Evolutionary conservation across 1,140 invertebrate genomes (phyloP).

Genomic region (Aplysia californica): DNA sequence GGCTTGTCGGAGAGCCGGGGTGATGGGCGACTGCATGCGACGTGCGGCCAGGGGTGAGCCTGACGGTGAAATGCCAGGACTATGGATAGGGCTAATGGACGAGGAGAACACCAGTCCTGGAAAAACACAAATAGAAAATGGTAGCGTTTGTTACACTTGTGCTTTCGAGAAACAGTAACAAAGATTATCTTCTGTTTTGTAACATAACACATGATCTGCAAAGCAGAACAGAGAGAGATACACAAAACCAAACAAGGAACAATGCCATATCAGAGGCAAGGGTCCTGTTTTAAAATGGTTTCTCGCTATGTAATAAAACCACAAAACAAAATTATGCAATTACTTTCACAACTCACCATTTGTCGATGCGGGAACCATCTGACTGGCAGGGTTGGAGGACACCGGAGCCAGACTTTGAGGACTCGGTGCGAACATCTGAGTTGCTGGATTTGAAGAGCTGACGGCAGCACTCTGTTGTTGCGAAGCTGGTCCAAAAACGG

Average conservation of each 20-base stretch:
- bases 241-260: too few relatives aligned
- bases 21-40: conserved; percentile 41
- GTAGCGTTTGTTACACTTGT: too few relatives aligned
- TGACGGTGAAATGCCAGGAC: conserved; percentile 56
- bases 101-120: conserved; percentile 39
- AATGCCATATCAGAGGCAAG: too few relatives aligned
- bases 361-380: too few relatives aligned
- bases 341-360: conserved; percentile 27
- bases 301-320: too few relatives aligned
- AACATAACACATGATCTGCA: too few relatives aligned
- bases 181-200: too few relatives aligned
- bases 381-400: not conserved
- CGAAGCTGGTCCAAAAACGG: not conserved
- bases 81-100: conserved; percentile 54
- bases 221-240: too few relatives aligned
- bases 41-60: conserved; percentile 54
- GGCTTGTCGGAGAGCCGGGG: conserved; percentile 45
- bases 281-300: too few relatives aligned
- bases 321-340: too few relatives aligned
- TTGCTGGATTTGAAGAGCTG: not conserved
- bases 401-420: not conserved
- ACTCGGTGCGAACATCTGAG: not conserved
- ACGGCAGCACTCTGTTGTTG: not conserved
- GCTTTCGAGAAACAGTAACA: too few relatives aligned
- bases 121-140: too few relatives aligned